A percentile compares a stretch with the other conserved stretches of the same genome.
These are phyloP conservation scores for Meta bourneti DNA, from an alignment of 2,888 invertebrate species.

Conservation along the genomic window DNA sequence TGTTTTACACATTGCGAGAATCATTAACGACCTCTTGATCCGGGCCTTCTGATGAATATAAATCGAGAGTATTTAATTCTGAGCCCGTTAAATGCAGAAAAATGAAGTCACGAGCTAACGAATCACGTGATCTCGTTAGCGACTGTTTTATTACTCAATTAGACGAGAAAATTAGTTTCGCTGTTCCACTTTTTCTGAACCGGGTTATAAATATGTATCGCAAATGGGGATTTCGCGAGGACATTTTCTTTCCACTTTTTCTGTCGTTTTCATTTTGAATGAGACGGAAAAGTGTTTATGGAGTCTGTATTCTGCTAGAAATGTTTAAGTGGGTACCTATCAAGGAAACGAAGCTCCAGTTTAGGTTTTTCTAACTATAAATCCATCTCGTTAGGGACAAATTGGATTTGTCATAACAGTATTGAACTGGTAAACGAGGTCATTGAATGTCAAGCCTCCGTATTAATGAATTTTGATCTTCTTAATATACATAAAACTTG, in stretches of 20 bases:
- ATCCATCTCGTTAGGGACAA: not conserved
- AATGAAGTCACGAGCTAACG: conserved; percentile 52
- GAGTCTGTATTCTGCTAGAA: not conserved
- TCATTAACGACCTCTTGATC: conserved; percentile 11
- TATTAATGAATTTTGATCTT: not conserved
- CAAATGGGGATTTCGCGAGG: not conserved
- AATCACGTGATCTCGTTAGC: conserved; percentile 37
- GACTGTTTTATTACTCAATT: conserved; percentile 57
- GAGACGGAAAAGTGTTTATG: not conserved
- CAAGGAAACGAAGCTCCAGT: not conserved
- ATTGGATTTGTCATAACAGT: not conserved
- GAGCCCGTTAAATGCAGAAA: conserved; percentile 13
- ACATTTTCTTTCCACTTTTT: not conserved
- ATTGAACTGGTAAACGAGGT: not conserved
- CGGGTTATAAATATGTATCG: conserved; percentile 40
- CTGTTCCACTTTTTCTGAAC: conserved; percentile 12
- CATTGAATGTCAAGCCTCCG: not conserved
- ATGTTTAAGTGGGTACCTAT: not conserved
- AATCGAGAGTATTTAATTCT: conserved; percentile 42
- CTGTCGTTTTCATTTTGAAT: not conserved
- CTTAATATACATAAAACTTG: not conserved
- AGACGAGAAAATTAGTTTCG: conserved; percentile 7
- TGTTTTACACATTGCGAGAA: not conserved
- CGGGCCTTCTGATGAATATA: conserved; percentile 23
- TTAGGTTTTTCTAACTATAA: not conserved